A percentile compares a stretch with the other conserved stretches of the same genome.
Evolutionary conservation across 2,888 invertebrate species (phyloP).

Genomic region (Mesoligia furuncula): DNA sequence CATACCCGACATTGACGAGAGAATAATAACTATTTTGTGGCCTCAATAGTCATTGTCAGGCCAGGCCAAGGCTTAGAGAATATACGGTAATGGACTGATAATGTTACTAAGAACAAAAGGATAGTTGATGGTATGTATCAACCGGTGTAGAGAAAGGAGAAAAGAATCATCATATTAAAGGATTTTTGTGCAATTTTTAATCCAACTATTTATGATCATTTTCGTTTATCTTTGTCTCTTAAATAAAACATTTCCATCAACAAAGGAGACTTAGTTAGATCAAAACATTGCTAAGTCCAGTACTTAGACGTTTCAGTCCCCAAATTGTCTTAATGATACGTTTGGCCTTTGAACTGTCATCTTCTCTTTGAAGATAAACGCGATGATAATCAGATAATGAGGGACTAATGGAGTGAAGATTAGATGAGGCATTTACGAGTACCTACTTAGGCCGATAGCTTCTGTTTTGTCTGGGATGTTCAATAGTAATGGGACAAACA

Average conservation of each 20-base stretch:
- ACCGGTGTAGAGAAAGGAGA: neutral
- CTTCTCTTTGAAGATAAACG: conserved; percentile 47
- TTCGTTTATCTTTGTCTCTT: too few species aligned
- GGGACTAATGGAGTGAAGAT: conserved; percentile 35
- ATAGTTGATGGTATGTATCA: neutral
- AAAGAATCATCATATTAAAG: neutral
- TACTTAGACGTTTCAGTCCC: neutral
- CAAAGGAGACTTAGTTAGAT: neutral
- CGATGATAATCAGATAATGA: conserved; percentile 44
- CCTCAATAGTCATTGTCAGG: conserved; percentile 17
- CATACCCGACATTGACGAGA: conserved; percentile 25
- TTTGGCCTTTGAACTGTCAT: conserved; percentile 23
- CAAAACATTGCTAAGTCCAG: neutral
- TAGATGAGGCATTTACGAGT: conserved; percentile 10
- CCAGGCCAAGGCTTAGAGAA: conserved; percentile 15
- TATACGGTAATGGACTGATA: conserved; percentile 31
- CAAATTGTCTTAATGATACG: conserved; percentile 23
- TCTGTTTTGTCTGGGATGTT: conserved; percentile 10
- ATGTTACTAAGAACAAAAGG: conserved; percentile 23
- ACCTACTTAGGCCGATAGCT: neutral
- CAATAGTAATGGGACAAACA: neutral
- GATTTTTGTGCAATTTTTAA: neutral
- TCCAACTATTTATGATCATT: too few species aligned
- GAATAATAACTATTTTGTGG: conserved; percentile 35
- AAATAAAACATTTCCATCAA: too few species aligned